These are phyloP conservation scores for Typhlichthys subterraneus DNA, from an alignment of 2,797 vertebrate species.

Conservation along the genomic window DNA sequence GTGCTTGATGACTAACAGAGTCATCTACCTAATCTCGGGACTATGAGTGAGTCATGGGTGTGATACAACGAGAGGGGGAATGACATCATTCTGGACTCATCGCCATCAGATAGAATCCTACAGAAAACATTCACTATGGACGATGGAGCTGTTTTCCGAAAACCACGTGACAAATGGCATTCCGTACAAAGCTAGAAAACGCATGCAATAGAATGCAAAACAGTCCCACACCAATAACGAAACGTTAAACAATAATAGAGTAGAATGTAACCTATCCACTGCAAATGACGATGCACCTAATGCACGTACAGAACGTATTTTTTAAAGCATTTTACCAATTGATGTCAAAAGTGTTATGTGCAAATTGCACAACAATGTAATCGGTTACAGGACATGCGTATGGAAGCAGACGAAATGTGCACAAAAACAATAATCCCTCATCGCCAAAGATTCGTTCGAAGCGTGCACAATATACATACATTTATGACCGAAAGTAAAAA, in stretches of 20 bases:
- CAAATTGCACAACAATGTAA: not conserved
- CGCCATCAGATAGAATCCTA: conserved; percentile 58
- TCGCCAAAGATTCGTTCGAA: conserved; percentile 27
- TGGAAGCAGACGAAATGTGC: conserved; percentile 18
- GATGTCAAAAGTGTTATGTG: not conserved
- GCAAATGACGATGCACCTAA: conserved; percentile 12
- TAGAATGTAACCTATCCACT: too few relatives aligned
- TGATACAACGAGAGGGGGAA: conserved; percentile 55
- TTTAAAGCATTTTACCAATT: not conserved
- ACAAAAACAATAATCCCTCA: conserved; percentile 52
- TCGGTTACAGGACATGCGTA: conserved; percentile 11
- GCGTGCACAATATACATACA: conserved; percentile 27
- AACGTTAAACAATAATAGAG: too few relatives aligned
- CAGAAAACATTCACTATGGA: conserved; percentile 61
- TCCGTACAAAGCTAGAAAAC: conserved; percentile 65
- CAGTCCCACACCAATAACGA: not conserved
- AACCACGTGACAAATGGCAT: conserved; percentile 72
- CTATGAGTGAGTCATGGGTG: conserved; percentile 80
- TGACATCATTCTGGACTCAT: conserved; percentile 81
- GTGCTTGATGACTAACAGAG: conserved; percentile 51
- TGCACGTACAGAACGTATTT: not conserved
- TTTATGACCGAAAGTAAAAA: not conserved
- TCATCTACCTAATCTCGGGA: conserved; percentile 72
- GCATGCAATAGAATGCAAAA: conserved; percentile 31
- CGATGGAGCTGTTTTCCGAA: conserved; percentile 63